Evolutionary conservation across 2,888 invertebrate species (phyloP), one percentile per base, ranked within the genome.

Genomic region (Acrobeloides nanus): DNA sequence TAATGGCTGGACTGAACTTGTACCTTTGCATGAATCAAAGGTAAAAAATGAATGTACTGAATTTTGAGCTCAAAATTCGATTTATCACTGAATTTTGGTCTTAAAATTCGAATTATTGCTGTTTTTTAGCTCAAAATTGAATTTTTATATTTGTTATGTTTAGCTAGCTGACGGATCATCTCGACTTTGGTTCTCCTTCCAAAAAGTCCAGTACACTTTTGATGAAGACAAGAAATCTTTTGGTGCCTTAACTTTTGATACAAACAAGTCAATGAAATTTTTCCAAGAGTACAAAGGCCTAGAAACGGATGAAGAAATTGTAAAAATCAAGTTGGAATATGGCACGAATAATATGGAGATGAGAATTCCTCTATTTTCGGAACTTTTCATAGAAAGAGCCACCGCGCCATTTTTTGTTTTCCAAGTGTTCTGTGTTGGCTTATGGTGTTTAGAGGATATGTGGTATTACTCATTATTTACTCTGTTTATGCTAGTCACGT

Each of bases 361-460:
- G 83, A 84, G 89, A 49, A 86, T 97, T 17, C 97, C 97, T 1
- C 88, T 90, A 75, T 99, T 99, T 74, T 82, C 84, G 80, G 92
- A 95, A 76, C 79, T 99, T 17, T 97, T 99, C 74, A 86, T 85
- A 66, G 97, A 99, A 77, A 81, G 97, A 64, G 97, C 97, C 1
- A 93, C 95, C 0, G 95, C 97, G 0, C 97, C 97, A 1, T 99
- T 99, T 77, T 99, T 99, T 77, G 93, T 99, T 4, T 99, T 99
- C 76, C 97, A 99, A 84, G 89, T 97, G 48, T 95, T 99, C 75
- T 97, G 95, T 73, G 95, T 97, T 37, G 87, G 85, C 10, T 79
- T 99, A 2, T 99, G 97, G 97, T 99, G 97, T 77, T 80, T 99
- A 61, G 97, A 99, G 74, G 92, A 92, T 44, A 69, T 72, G 68